Base-by-base conservation (phyloP, 2,113 vertebrate species). In the Corythornis vintsioides region DNA sequence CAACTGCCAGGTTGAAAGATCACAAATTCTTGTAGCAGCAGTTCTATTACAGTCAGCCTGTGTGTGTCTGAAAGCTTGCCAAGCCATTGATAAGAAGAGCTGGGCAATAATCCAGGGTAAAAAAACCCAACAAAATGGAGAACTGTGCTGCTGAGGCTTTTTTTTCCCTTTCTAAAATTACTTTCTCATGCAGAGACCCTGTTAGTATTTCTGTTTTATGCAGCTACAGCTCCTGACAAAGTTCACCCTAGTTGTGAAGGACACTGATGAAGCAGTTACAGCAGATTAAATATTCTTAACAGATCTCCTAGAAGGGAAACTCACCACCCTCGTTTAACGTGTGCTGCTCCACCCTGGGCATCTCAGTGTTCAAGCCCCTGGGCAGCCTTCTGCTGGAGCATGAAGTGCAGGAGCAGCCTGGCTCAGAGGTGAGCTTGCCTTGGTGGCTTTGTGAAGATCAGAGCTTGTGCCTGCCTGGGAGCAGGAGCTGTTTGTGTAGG, bases 1-100 rank as follows among this genome's bases (percentile, higher is more conserved):
- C 89, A 87, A 91, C 91, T 93, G 94, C 93, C 91, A 94, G 87
- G 93, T 61, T 92, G 96, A 96, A 94, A 97, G 97, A 95, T 92
- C 95, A 95, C 89, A 94, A 80, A 95, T 96, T 90, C 95, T 96
- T 89, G 90, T 82, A 92, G 72, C 88, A 82, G 88, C 89, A 92
- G 95, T 97, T 97, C 95, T 78, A 40, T 95, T 95, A 78, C 15
- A 3, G 40, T 94, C 95, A 81, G 47, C 86, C 86, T 61, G 42
- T 48, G n/a, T 83, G 80, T 70, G 33, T 91, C 66, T 75, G 56
- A 94, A 89, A 90, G 86, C 76, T 83, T 94, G 80, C 86, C 91
- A 95, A 72, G 79, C 81, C 94, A 92, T 95, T 88, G 93, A 87
- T 95, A 92, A 94, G 93, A 95, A 88, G 75, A 88, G 55, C 67